Conservation (phyloP, 2,113 vertebrate species). For the Amphilophus citrinellus region DNA sequence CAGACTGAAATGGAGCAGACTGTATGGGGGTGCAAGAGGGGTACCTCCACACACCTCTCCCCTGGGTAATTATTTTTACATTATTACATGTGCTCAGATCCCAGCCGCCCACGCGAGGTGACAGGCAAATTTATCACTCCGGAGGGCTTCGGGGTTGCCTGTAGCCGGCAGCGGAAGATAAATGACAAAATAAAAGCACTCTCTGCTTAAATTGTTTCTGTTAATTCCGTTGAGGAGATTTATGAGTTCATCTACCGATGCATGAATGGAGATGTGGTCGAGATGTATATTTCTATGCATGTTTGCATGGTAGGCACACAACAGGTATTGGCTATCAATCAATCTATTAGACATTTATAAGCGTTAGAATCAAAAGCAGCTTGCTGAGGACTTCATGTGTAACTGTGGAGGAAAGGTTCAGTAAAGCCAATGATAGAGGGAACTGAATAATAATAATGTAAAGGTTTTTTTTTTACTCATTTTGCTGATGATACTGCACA, state of each 20-base stretch:
- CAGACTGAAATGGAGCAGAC: conserved; percentile 52
- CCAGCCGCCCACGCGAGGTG: conserved; percentile 81
- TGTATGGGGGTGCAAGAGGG: conserved; percentile 54
- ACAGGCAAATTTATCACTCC: conserved; percentile 87
- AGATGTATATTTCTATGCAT: conserved; percentile 66
- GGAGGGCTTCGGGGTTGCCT: conserved; percentile 72
- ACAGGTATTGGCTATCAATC: conserved; percentile 71
- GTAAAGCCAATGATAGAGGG: background rate
- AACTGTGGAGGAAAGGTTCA: conserved; percentile 19
- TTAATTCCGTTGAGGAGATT: conserved; percentile 86
- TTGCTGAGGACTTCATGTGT: conserved; percentile 6
- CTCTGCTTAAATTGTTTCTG: conserved; percentile 87
- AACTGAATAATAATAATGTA: background rate
- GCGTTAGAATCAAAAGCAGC: conserved; percentile 38
- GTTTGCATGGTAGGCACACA: conserved; percentile 63
- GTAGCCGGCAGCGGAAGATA: conserved; percentile 78
- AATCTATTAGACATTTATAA: conserved; percentile 69
- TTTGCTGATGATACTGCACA: background rate
- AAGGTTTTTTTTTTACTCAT: background rate
- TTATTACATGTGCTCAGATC: conserved; percentile 88
- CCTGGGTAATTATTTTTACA: conserved; percentile 89
- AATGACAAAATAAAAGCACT: conserved; percentile 87
- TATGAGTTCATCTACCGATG: conserved; percentile 82
- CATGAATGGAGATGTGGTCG: conserved; percentile 74
- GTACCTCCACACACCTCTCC: conserved; percentile 77